Percentiles rank a stretch among this genome's conserved stretches.
phyloP scores from a whole-genome alignment of 1,140 invertebrate species.

The Berghia stephanieae region DNA sequence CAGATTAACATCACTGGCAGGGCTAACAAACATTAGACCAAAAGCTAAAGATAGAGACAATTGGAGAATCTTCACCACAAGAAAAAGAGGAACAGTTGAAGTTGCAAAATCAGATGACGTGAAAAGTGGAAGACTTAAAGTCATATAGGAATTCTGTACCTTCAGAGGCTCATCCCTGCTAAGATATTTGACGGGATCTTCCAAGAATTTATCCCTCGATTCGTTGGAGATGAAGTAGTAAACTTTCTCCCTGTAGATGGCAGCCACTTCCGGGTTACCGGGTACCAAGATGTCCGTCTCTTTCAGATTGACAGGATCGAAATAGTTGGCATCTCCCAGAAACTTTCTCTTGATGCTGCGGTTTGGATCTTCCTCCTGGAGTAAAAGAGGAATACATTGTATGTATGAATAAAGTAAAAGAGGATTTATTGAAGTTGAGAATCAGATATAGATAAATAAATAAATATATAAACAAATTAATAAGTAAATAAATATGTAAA shows the following conservation, averaged over 20 bases:
- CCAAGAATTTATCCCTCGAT: conserved; percentile 60
- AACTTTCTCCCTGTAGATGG: conserved; percentile 63
- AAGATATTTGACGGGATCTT: conserved; percentile 56
- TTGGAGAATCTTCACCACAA: too few species aligned
- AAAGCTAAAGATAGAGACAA: too few species aligned
- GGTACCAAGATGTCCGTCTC: conserved; percentile 61
- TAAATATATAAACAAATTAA: too few species aligned
- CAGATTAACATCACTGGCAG: too few species aligned
- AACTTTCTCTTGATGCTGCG: conserved; percentile 60
- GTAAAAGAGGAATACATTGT: background rate
- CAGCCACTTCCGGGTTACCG: conserved; percentile 64
- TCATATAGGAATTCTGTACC: conserved; percentile 41
- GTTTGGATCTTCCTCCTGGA: conserved; percentile 63
- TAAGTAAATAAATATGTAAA: too few species aligned
- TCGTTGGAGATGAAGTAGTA: conserved; percentile 65
- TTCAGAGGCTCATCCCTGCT: conserved; percentile 52
- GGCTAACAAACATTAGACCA: too few species aligned
- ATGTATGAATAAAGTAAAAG: too few species aligned
- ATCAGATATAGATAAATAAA: background rate
- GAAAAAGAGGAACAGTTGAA: too few species aligned
- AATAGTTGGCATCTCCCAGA: conserved; percentile 65
- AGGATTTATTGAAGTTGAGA: background rate
- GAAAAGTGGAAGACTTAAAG: too few species aligned
- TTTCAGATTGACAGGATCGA: conserved; percentile 65
- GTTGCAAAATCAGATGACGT: too few species aligned